A percentile compares a stretch with the other conserved stretches of the same genome.
phyloP scores from a whole-genome alignment of 2,888 invertebrate species.

The Entomobrya proxima region DNA sequence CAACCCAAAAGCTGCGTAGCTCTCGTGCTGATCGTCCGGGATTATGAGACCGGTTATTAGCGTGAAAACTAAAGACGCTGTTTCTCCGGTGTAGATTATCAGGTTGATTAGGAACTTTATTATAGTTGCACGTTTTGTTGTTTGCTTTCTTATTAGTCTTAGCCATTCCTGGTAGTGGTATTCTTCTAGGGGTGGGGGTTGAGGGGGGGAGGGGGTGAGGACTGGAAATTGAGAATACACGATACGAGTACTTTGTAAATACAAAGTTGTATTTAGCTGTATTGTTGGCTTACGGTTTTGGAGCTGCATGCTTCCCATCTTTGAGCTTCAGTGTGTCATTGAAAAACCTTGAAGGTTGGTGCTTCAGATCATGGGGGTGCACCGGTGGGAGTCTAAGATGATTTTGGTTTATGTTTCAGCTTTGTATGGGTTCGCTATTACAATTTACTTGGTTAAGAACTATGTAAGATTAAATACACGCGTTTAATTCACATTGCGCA shows the following conservation, averaged over 20 bases:
- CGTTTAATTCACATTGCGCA: too few species aligned
- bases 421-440: too few species aligned
- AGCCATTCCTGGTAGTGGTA: constrained; percentile 21
- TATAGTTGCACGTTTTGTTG: not conserved
- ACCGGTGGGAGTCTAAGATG: too few species aligned
- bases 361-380: too few species aligned
- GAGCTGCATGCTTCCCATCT: too few species aligned
- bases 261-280: too few species aligned
- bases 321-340: too few species aligned
- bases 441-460: too few species aligned
- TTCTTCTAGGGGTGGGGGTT: not conserved
- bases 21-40: not conserved
- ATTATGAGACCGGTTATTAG: constrained; percentile 8
- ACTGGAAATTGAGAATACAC: not conserved
- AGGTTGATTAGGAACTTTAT: constrained; percentile 13
- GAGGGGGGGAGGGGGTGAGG: not conserved
- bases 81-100: not conserved
- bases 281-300: too few species aligned
- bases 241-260: not conserved
- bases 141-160: not conserved
- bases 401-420: too few species aligned
- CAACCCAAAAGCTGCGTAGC: not conserved
- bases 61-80: not conserved
- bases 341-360: too few species aligned
- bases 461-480: too few species aligned